Evolutionary conservation across 1,140 invertebrate genomes (phyloP).

Genomic region (Oncopodura yosiiana): DNA sequence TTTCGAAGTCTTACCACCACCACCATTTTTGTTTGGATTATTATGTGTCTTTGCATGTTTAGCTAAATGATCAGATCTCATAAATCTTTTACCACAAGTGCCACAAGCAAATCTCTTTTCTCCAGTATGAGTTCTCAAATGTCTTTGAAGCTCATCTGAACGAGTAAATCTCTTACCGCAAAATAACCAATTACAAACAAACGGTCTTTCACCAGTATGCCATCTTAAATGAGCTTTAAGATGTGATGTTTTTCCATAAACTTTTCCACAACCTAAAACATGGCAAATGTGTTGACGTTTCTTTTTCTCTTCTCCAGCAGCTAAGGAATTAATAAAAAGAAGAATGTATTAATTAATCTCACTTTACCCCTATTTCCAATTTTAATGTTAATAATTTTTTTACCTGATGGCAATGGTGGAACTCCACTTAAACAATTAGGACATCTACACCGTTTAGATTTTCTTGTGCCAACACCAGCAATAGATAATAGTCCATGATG

Average conservation of each 20-base stretch:
- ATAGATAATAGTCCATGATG: no score
- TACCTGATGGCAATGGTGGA: no score
- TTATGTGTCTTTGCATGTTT: conserved; percentile 51
- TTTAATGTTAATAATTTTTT: no score
- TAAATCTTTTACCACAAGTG: conserved; percentile 44
- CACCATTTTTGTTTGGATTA: conserved; percentile 32
- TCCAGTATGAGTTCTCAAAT: conserved; percentile 52
- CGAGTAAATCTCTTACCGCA: conserved; percentile 53
- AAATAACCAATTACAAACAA: conserved; percentile 49
- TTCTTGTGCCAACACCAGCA: no score
- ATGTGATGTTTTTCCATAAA: conserved; percentile 61
- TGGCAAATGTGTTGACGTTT: conserved; percentile 55
- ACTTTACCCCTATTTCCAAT: no score
- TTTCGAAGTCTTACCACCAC: no score
- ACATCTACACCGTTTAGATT: conserved; percentile 34
- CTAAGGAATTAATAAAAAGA: no score
- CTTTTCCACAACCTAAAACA: conserved; percentile 47
- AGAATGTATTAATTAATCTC: neutral
- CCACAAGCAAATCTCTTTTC: conserved; percentile 45
- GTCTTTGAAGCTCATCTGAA: conserved; percentile 54
- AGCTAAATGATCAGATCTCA: conserved; percentile 46
- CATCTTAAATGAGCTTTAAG: conserved; percentile 58
- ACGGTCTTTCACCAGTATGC: conserved; percentile 55
- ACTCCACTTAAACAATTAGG: conserved; percentile 34
- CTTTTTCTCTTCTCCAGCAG: conserved; percentile 35